Base-by-base conservation (phyloP, 2,888 invertebrate species). In the Hofmannophila pseudospretella region DNA sequence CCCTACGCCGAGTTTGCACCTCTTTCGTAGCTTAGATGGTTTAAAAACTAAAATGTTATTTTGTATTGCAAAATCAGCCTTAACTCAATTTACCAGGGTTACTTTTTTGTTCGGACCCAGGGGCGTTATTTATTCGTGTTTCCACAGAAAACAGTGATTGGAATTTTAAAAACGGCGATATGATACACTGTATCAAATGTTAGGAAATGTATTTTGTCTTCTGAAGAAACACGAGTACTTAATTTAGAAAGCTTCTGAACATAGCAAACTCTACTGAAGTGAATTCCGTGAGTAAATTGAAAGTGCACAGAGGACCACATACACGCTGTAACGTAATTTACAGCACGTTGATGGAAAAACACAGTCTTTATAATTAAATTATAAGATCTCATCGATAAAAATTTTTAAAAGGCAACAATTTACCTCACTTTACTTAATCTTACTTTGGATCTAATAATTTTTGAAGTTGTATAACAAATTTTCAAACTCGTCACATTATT, bases 1-100 rank as follows among this genome's bases (percentile, higher is more conserved):
- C 62, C 50, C 61, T 65, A 73, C 75, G 66, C 64, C 51, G 70
- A 67, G 71, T 76, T 80, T 72, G 60, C 72, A 79, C 77, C 73
- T 74, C 65, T 54, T 60, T 64, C 48, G 51, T 54, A 54, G 58
- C 47, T 50, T 48, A 50, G 55, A 49, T 51, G 61, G 51, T 68
- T 69, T 67, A 61, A 67, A 72, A 72, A 67, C 62, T 66, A 62
- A 59, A 56, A 58, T 58, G 48, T 51, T 42, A 42, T 39, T 38
- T 38, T 22, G 36, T 30, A 33, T 16, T 37, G 28, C 29, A 44
- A 49, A 30, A 37, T 7, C 31, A 25, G 10, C 42, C 14, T 19
- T 42, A 38, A 9, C 27, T 29, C 39, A 22, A 39, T 36, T 27
- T 9, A 14, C n/a, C 14, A 42, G 29, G 16, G 20, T n/a, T 28